phyloP scores from a whole-genome alignment of 2,113 vertebrate species.

The Varanus komodoensis region DNA sequence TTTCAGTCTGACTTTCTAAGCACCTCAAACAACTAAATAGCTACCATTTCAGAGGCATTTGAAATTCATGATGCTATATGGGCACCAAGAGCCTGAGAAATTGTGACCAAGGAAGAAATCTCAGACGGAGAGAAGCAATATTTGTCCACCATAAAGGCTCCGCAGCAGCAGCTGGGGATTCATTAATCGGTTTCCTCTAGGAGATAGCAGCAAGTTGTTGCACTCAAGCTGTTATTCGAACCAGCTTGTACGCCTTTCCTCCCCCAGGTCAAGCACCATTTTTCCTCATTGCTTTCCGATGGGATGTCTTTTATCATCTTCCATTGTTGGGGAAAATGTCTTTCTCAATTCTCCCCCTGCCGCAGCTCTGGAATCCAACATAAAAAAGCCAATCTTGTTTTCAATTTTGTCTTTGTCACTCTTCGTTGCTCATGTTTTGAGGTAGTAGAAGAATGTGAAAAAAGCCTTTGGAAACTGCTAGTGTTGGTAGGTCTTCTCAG shows the following conservation, averaged over 20 bases:
- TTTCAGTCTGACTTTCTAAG: constrained; percentile 4
- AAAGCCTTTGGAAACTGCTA: not conserved
- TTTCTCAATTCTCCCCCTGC: not conserved
- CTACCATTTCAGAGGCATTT: not conserved
- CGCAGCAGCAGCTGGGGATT: not conserved
- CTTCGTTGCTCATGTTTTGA: not conserved
- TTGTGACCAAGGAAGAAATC: not conserved
- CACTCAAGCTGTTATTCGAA: constrained; percentile 5
- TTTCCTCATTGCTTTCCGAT: constrained; percentile 42
- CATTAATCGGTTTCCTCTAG: constrained; percentile 12
- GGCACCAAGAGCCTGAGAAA: constrained; percentile 4
- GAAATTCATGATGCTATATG: constrained; percentile 20
- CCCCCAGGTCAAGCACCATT: constrained; percentile 5
- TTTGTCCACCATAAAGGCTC: constrained; percentile 12
- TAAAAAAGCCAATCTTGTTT: constrained; percentile 12
- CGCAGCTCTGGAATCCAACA: constrained; percentile 2
- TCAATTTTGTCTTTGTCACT: constrained; percentile 28
- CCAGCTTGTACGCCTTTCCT: not conserved
- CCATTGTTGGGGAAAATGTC: constrained; percentile 10
- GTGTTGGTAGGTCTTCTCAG: not conserved
- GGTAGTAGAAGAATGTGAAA: not conserved
- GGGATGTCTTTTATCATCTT: constrained; percentile 30
- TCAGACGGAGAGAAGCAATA: not conserved
- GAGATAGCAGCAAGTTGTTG: not conserved
- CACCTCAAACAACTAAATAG: not conserved